Conservation (phyloP, 2,113 vertebrate genomes). For the Leptodactylus fuscus region DNA sequence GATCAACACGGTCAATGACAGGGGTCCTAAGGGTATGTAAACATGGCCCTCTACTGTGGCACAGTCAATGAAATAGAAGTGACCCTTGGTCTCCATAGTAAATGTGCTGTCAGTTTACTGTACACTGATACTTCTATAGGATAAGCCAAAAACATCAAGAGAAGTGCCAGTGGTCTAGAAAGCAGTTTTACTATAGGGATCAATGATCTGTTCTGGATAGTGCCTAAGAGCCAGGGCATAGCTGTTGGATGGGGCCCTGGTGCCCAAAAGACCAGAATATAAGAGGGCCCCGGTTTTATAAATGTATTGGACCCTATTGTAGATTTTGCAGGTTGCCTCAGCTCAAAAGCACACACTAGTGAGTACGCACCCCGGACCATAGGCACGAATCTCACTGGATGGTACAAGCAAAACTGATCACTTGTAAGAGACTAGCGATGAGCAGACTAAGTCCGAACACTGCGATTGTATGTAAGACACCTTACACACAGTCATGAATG, state of each 20-base stretch:
- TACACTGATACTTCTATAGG: neutral
- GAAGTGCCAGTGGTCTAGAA: neutral
- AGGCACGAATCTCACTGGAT: neutral
- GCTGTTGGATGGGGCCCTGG: neutral
- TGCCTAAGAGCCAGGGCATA: neutral
- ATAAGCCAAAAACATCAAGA: neutral
- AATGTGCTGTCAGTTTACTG: neutral
- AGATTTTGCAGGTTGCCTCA: neutral
- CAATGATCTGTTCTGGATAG: neutral
- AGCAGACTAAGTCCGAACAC: neutral
- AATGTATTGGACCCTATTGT: too few relatives aligned
- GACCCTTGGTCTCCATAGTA: neutral
- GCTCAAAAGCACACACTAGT: neutral
- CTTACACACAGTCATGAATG: too few relatives aligned
- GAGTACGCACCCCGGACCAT: neutral
- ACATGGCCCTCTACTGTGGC: neutral
- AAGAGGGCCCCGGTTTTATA: too few relatives aligned
- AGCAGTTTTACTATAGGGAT: neutral
- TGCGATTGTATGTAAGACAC: too few relatives aligned
- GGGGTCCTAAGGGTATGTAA: neutral
- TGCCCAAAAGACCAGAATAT: neutral
- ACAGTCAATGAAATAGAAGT: neutral
- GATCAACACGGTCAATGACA: neutral
- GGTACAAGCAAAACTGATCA: neutral
- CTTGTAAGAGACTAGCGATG: neutral